Conservation (phyloP, 92 coral and sea anemone genomes). For the Anthopleura xanthogrammica region DNA sequence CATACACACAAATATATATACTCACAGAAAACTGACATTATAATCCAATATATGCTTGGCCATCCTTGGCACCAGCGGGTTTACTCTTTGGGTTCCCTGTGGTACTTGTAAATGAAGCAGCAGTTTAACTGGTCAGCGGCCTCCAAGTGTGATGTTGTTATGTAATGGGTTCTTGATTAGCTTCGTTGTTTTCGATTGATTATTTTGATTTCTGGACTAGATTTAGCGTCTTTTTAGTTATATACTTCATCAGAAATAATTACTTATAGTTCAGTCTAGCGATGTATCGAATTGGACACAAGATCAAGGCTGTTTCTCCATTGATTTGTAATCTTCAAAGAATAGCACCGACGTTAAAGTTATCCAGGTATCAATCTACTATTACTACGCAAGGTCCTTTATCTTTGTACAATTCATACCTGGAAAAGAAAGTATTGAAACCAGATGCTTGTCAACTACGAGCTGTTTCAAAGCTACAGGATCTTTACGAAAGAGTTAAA, state of each 20-base stretch:
- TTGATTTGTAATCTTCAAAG: not conserved
- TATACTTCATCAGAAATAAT: not conserved
- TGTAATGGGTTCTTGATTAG: not conserved
- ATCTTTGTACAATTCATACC: conserved; percentile 45
- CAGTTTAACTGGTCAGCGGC: not conserved
- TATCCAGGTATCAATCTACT: not conserved
- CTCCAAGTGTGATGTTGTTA: not conserved
- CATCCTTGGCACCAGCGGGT: not conserved
- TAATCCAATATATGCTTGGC: too few relatives aligned
- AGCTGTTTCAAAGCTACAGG: conserved; percentile 53
- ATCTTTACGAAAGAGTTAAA: conserved; percentile 50
- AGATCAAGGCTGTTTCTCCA: not conserved
- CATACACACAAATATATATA: too few relatives aligned
- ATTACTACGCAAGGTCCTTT: conserved; percentile 38
- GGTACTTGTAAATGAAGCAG: not conserved
- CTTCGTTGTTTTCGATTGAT: not conserved
- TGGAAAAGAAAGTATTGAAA: conserved; percentile 39
- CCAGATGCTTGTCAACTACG: conserved; percentile 53
- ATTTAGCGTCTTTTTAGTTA: not conserved
- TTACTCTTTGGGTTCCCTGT: not conserved
- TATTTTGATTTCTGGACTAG: not conserved
- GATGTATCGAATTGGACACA: not conserved
- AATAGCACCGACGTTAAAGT: not conserved
- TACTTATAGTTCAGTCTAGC: not conserved
- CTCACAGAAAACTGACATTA: too few relatives aligned